Conservation (phyloP, 92 coral and sea anemone species). For the Muricea muricata region DNA sequence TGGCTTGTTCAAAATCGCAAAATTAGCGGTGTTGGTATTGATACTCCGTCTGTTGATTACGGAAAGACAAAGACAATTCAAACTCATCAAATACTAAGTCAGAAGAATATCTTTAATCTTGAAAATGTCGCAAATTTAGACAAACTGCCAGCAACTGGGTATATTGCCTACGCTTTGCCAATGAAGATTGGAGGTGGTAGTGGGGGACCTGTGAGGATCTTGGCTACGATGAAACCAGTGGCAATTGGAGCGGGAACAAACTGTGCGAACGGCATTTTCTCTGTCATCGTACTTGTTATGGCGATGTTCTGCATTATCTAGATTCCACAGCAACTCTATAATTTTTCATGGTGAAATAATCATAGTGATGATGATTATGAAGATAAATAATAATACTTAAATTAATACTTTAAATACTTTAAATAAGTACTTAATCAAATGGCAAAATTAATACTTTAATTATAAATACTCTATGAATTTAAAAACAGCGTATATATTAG, state of each 20-base stretch:
- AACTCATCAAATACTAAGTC: conserved; percentile 63
- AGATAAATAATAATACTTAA: no score
- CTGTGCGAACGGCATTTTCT: neutral
- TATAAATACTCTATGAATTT: no score
- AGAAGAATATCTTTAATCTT: conserved; percentile 68
- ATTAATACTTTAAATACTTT: no score
- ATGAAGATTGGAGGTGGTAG: conserved; percentile 73
- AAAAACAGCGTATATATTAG: no score
- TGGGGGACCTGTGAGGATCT: conserved; percentile 77
- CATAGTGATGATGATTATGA: no score
- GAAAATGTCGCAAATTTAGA: conserved; percentile 83
- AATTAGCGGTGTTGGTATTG: conserved; percentile 73
- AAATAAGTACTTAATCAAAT: no score
- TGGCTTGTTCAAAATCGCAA: conserved; percentile 45
- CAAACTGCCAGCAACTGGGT: conserved; percentile 69
- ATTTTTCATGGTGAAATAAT: no score
- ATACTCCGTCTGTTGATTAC: conserved; percentile 78
- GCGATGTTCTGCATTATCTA: neutral
- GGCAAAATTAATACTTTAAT: no score
- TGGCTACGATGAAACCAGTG: conserved; percentile 43
- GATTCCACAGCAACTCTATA: no score
- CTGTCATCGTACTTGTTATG: neutral
- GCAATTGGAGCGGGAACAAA: neutral
- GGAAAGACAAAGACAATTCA: conserved; percentile 66
- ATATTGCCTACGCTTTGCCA: conserved; percentile 77